phyloP scores from a whole-genome alignment of 1,140 invertebrate genomes.

The Prorops nasuta region DNA sequence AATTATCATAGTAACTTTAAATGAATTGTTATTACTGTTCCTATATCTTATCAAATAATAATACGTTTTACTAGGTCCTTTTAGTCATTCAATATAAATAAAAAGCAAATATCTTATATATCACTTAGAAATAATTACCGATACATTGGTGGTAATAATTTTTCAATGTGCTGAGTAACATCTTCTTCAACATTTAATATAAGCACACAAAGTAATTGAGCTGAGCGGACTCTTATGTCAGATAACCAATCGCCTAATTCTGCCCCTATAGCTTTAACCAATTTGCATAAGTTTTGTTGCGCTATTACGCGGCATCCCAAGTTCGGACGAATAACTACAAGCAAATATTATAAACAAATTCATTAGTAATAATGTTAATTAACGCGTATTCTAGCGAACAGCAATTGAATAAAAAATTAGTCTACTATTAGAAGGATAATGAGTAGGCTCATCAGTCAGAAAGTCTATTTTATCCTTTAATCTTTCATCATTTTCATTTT shows the following conservation, averaged over 20 bases:
- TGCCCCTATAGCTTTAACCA: constrained; percentile 64
- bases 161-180: constrained; percentile 68
- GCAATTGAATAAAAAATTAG: neutral
- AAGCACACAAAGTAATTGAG: constrained; percentile 68
- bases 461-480: constrained; percentile 74
- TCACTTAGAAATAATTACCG: constrained; percentile 29
- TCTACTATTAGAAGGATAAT: constrained; percentile 66
- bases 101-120: neutral
- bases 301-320: constrained; percentile 74
- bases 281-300: constrained; percentile 67
- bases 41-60: no score
- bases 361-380: constrained; percentile 2
- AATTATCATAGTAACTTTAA: no score
- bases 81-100: no score
- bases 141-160: constrained; percentile 61
- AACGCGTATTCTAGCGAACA: constrained; percentile 9
- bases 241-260: constrained; percentile 74
- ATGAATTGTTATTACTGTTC: no score
- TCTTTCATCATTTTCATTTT: constrained; percentile 76
- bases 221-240: constrained; percentile 69
- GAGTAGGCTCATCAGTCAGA: constrained; percentile 54
- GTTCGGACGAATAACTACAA: constrained; percentile 66
- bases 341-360: constrained; percentile 12
- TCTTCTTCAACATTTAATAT: constrained; percentile 69
- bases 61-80: no score